Conservation (phyloP, 2,113 vertebrate species). For the Anser brachyrhynchus region DNA sequence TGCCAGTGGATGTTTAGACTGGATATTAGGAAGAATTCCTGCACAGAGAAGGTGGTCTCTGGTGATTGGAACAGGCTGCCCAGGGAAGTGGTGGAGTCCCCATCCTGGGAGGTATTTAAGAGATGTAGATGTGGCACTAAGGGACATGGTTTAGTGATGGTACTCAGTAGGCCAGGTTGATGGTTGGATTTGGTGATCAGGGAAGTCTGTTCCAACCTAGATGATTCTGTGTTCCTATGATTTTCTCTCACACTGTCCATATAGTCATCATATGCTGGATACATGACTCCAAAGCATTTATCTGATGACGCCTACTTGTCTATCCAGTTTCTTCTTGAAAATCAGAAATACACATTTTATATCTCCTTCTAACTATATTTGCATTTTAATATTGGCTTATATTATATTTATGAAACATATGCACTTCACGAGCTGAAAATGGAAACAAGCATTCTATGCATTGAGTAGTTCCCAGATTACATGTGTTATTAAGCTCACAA, state of each 20-base stretch:
- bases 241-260: not conserved
- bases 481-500: not conserved
- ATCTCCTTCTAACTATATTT: not conserved
- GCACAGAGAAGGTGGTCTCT: too few species aligned
- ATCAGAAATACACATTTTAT: not conserved
- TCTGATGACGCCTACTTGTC: not conserved
- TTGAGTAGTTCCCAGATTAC: not conserved
- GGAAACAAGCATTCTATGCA: not conserved
- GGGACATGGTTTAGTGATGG: not conserved
- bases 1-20: too few species aligned
- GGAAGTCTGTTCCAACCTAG: not conserved
- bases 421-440: not conserved
- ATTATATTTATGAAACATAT: not conserved
- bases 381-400: not conserved
- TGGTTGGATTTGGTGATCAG: not conserved
- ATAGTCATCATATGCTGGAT: not conserved
- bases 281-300: not conserved
- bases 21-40: too few species aligned
- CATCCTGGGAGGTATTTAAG: not conserved
- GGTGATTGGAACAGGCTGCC: too few species aligned
- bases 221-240: not conserved
- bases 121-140: not conserved
- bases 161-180: not conserved
- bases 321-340: not conserved
- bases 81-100: too few species aligned